Base-by-base conservation (phyloP, 2,797 vertebrate species). In the Cynodonichthys magdalenae region DNA sequence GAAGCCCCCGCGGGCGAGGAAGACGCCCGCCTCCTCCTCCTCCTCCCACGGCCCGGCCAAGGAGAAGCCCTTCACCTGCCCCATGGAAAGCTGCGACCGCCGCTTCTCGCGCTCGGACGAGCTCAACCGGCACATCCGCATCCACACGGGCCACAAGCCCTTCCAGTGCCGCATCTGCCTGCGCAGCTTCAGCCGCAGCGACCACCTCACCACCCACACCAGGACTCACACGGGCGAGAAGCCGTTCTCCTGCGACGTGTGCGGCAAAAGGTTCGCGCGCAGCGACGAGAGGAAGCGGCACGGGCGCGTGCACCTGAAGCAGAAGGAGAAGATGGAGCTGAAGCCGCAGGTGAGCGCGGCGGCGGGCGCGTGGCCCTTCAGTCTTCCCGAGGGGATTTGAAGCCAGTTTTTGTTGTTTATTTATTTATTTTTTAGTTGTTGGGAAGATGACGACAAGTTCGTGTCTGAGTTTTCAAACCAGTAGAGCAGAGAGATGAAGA, bases 81-180 rank as follows among this genome's bases (percentile, higher is more conserved):
- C 97, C 0, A 96, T 98, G 90, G 96, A 97, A 77, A 97, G 92
- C 91, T 99, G 97, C 79, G 90, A 98, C 83, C 90, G 97, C 39
- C 96, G 96, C 86, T 99, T 99, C 69, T 98, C 97, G 4, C 93
- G 97, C 73, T 98, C 97, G 0, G 97, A 99, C n/a, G 97, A 98
- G 90, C 96, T 98, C 79, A 98, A 98, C 89, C 86, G 97, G 71
- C 97, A 98, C 93, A 95, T 98, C 79, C 96, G 97, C 57, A 98
- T 98, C 91, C 97, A 99, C 84, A 98, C 97, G 0, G 97, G 97
- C 63, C 97, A 99, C 94, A 98, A 98, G 62, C 97, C 96, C 20
- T 99, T 99, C 92, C 96, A 98, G 91, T 99, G 97, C 89, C 95
- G 97, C 91, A 97, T 99, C 91, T 99, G 97, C 89, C 82, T 98